Evolutionary conservation across 2,113 vertebrate genomes (phyloP).

Genomic region (Leptodactylus fuscus): DNA sequence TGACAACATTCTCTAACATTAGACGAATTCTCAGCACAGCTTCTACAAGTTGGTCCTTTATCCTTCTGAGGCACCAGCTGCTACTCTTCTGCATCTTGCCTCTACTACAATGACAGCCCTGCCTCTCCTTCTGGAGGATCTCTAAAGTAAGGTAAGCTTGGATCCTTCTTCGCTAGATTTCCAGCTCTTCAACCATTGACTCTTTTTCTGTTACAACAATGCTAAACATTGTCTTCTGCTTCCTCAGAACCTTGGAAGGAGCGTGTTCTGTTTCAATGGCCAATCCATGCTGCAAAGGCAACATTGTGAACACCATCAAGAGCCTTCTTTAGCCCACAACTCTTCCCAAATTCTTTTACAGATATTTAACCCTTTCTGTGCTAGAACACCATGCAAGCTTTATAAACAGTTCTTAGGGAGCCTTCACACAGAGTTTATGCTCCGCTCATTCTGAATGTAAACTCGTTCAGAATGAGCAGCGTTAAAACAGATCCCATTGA

Average conservation of each 20-base stretch:
- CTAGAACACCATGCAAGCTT: no score
- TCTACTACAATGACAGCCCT: background rate
- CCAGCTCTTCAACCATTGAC: background rate
- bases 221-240: background rate
- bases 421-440: no score
- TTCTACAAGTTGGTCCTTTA: background rate
- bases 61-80: constrained; percentile 7
- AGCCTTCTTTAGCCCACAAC: no score
- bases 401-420: no score
- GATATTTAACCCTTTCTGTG: no score
- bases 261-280: background rate
- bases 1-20: background rate
- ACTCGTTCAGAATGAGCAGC: no score
- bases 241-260: background rate
- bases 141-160: background rate
- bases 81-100: background rate
- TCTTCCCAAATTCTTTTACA: no score
- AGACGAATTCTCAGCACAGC: background rate
- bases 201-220: background rate
- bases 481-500: no score
- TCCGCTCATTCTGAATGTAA: no score
- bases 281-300: no score
- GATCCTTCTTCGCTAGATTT: background rate
- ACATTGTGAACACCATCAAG: no score
- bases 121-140: constrained; percentile 13